Conservation (phyloP, 2,888 invertebrate species). For the Podabrus alpinus region DNA sequence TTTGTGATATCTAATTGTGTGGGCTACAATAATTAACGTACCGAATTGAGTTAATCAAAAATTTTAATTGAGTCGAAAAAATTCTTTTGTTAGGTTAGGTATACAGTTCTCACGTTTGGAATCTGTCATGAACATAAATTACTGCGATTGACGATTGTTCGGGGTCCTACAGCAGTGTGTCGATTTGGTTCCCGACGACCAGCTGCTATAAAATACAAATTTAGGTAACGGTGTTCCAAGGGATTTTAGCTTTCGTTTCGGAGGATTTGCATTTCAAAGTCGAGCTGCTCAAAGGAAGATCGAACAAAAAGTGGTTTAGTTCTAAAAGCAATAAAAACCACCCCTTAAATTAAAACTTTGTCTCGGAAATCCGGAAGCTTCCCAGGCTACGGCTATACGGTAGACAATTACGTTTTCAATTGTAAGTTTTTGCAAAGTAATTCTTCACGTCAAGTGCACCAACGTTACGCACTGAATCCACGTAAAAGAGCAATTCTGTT, state of each 20-base stretch:
- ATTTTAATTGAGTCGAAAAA: background rate
- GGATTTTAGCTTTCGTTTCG: too few species aligned
- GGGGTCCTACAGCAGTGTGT: background rate
- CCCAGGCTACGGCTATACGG: too few species aligned
- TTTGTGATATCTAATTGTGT: background rate
- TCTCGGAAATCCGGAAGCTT: too few species aligned
- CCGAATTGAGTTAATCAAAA: background rate
- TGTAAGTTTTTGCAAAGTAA: background rate
- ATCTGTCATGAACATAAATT: background rate
- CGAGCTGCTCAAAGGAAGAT: too few species aligned
- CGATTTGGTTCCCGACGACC: background rate
- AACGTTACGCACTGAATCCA: constrained; percentile 22
- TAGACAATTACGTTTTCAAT: background rate
- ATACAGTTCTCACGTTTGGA: background rate
- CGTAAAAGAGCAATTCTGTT: constrained; percentile 2
- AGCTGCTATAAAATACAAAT: background rate
- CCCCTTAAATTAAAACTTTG: too few species aligned
- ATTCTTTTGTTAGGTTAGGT: background rate
- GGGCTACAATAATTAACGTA: background rate
- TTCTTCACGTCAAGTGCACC: background rate
- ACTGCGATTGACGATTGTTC: background rate
- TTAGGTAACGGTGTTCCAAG: background rate
- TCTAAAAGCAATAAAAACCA: too few species aligned
- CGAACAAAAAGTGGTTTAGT: too few species aligned
- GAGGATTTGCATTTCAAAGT: too few species aligned